Evolutionary conservation across 2,797 vertebrate genomes (phyloP).

Genomic region (Geotrypetes seraphini): DNA sequence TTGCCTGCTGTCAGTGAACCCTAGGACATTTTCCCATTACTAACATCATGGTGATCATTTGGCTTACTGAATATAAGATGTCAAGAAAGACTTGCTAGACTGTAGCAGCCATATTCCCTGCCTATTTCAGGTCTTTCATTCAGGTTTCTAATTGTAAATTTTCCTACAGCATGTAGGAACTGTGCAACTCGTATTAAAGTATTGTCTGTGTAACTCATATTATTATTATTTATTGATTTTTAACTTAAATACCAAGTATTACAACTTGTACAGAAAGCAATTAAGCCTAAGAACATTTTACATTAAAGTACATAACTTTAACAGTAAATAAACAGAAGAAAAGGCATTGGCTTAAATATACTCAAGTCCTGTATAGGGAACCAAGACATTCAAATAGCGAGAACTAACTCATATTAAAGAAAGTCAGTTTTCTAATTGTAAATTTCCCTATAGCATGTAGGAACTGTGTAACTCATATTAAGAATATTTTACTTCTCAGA

Average conservation of each 20-base stretch:
- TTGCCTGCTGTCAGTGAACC: slow-evolving; percentile 6
- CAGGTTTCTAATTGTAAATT: slow-evolving; percentile 19
- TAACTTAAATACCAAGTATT: too few relatives aligned
- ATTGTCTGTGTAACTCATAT: slow-evolving; percentile 25
- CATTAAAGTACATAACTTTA: too few relatives aligned
- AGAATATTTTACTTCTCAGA: slow-evolving; percentile 20
- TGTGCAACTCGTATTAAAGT: slow-evolving; percentile 29
- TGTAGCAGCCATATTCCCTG: slow-evolving; percentile 17
- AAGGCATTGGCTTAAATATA: too few relatives aligned
- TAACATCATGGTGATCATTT: neutral
- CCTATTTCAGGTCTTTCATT: slow-evolving; percentile 12
- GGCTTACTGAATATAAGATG: slow-evolving; percentile 9
- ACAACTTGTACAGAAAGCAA: too few relatives aligned
- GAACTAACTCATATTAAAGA: too few relatives aligned
- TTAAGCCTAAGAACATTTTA: too few relatives aligned
- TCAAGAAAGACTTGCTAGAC: slow-evolving; percentile 1
- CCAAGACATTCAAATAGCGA: too few relatives aligned
- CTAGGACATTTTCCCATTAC: neutral
- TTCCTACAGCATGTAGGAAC: slow-evolving; percentile 4
- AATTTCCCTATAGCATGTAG: slow-evolving; percentile 9
- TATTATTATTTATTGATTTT: too few relatives aligned
- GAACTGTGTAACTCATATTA: too few relatives aligned
- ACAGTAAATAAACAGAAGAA: too few relatives aligned
- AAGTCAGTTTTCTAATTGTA: slow-evolving; percentile 20
- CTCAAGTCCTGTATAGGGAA: too few relatives aligned